Base-by-base conservation (phyloP, 2,113 vertebrate species). In the Nymphicus hollandicus region DNA sequence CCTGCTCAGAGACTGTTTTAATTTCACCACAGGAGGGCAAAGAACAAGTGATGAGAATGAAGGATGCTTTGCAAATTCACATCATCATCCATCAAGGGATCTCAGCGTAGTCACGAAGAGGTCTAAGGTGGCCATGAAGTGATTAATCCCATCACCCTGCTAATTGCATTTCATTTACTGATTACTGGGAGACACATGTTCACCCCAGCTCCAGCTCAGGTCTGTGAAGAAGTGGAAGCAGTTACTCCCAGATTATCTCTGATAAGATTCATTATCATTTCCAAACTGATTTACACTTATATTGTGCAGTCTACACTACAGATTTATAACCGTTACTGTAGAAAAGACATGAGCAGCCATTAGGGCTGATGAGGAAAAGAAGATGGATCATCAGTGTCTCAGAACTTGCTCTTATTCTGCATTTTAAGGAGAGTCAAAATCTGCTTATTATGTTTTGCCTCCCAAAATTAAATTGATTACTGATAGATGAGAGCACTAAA, bases 81-180 rank as follows among this genome's bases (percentile, higher is more conserved):
- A 92, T 94, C 92, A 95, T 91, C 93, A 95, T 90, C 95, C 90
- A 93, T 95, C 92, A 93, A 94, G 78, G 86, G 91, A 96, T 91
- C 95, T 96, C 88, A 64, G 73, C 49, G 14, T 17, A 88, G 92
- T 79, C 70, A 87, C 71, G 65, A 43, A 93, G 76, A 82, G 88
- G 93, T 92, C 93, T 95, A 92, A 92, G 95, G 88, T 91, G 70
- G 88, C 92, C 92, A 96, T 97, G 93, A 96, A 95, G 94, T 96
- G 95, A 97, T 96, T 96, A 95, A 91, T 81, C 92, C 77, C 68
- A 81, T 93, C 89, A 53, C 81, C 80, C 86, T 72, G 73, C 81
- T 96, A 97, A 96, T 97, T 97, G 94, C 92, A 92, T 92, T 96
- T 96, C 93, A 93, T 96, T 94, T 96, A 93, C 93, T 97, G 95